phyloP scores from a whole-genome alignment of 92 coral and sea anemone species.

The Pocillopora meandrina region DNA sequence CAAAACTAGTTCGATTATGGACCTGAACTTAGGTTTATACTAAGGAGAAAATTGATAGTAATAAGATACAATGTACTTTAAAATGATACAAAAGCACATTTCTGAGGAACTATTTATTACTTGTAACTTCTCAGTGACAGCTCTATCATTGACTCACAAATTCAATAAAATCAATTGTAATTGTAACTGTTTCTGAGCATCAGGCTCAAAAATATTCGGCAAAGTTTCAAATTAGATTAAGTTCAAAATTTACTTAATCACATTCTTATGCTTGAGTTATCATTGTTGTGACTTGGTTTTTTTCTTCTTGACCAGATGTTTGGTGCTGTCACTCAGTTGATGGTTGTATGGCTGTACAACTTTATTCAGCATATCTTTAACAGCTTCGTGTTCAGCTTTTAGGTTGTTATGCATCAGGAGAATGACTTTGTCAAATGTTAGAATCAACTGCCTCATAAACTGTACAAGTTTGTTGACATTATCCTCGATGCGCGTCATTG shows the following conservation, averaged over 20 bases:
- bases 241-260: not conserved
- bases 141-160: no score
- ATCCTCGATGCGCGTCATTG: conserved; percentile 80
- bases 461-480: conserved; percentile 70
- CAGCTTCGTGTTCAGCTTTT: conserved; percentile 74
- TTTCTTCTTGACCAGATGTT: conserved; percentile 67
- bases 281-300: not conserved
- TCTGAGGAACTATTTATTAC: no score
- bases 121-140: no score
- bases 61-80: no score
- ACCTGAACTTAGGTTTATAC: not conserved
- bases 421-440: conserved; percentile 89
- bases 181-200: no score
- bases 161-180: no score
- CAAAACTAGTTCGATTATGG: no score
- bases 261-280: conserved; percentile 2
- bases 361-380: conserved; percentile 84
- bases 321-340: conserved; percentile 76
- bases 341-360: conserved; percentile 63
- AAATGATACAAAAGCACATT: no score
- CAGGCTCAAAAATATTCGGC: not conserved
- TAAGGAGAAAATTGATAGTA: not conserved
- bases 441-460: conserved; percentile 82
- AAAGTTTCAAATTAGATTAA: not conserved
- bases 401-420: conserved; percentile 77